A percentile compares a stretch with the other conserved stretches of the same genome.
Evolutionary conservation across 2,888 invertebrate genomes (phyloP).

Genomic region (Nemurella pictetii): DNA sequence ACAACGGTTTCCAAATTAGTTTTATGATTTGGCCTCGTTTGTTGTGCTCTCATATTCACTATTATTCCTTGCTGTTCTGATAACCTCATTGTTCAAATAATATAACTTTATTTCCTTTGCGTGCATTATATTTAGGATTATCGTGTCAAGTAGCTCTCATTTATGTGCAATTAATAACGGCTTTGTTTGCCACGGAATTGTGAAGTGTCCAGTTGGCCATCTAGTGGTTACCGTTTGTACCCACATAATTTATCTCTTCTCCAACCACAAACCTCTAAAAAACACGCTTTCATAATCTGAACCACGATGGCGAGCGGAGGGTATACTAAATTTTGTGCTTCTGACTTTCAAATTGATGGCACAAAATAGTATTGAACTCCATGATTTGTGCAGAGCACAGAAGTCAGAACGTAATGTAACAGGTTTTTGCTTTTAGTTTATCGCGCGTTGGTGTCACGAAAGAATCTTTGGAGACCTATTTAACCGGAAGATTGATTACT

Average conservation of each 20-base stretch:
- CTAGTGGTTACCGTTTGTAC: not conserved
- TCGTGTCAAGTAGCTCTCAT: not conserved
- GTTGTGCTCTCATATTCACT: not conserved
- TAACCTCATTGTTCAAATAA: not conserved
- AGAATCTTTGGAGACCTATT: not conserved
- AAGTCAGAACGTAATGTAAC: not conserved
- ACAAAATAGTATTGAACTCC: not conserved
- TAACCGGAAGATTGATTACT: not conserved
- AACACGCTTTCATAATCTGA: not conserved
- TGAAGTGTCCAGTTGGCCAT: not conserved
- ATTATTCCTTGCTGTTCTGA: not conserved
- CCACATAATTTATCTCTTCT: not conserved
- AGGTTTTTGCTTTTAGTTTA: not conserved
- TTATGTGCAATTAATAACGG: not conserved
- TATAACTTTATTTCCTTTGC: not conserved
- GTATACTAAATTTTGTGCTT: not conserved
- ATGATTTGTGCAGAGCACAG: not conserved
- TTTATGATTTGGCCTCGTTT: not conserved
- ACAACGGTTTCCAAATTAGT: not conserved
- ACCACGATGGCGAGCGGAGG: not conserved
- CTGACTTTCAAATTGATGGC: not conserved
- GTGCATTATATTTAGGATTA: not conserved
- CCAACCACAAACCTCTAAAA: not conserved
- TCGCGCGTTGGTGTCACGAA: not conserved
- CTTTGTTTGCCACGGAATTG: not conserved